Conservation (phyloP, 2,113 vertebrate species). For the Lasiurus cinereus region DNA sequence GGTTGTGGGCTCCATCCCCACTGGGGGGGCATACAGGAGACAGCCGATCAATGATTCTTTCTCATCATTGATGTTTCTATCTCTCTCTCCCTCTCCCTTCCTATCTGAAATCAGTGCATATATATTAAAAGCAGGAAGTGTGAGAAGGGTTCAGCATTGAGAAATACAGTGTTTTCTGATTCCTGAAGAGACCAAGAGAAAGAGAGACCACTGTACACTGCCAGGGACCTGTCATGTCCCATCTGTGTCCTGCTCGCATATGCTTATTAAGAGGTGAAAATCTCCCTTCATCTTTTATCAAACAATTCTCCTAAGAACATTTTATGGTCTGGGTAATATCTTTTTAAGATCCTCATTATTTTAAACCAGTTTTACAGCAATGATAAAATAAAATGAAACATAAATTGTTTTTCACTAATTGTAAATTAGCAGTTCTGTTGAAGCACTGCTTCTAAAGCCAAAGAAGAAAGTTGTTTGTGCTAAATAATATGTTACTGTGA, state of each 20-base stretch:
- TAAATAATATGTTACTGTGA: conserved; percentile 26
- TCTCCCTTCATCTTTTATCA: conserved; percentile 77
- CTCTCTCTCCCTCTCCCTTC: no score
- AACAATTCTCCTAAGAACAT: conserved; percentile 74
- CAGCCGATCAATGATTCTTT: no score
- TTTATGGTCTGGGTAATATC: conserved; percentile 81
- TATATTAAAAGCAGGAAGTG: not conserved
- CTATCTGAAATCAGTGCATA: no score
- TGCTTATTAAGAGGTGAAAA: conserved; percentile 68
- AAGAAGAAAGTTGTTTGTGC: conserved; percentile 53
- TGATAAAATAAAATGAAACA: conserved; percentile 71
- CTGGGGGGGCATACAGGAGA: no score
- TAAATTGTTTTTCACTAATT: conserved; percentile 75
- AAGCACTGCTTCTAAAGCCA: conserved; percentile 29
- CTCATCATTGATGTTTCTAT: no score
- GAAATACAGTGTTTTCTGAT: conserved; percentile 67
- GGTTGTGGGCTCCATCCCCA: no score
- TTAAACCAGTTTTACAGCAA: conserved; percentile 75
- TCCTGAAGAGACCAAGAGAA: not conserved
- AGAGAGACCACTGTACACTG: not conserved
- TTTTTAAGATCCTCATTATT: conserved; percentile 83
- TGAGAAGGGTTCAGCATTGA: conserved; percentile 59
- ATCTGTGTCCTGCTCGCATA: not conserved
- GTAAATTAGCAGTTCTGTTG: conserved; percentile 70
- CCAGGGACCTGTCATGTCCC: conserved; percentile 2